Conservation (phyloP, 2,113 vertebrate species). For the Tenrec ecaudatus region DNA sequence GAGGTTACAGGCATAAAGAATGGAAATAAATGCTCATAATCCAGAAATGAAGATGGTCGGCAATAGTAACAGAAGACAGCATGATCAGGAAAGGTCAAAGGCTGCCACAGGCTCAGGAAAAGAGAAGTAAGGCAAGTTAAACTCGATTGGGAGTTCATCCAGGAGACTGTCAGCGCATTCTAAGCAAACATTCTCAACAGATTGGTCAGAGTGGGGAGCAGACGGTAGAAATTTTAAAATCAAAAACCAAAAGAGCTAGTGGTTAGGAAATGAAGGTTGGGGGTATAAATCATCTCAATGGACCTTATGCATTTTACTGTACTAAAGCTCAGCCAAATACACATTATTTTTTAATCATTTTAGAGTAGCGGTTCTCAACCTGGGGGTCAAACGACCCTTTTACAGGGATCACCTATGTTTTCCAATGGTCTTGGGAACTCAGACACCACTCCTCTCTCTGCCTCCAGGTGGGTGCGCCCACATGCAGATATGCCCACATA, state of each 20-base stretch:
- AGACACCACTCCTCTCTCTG: too few relatives aligned
- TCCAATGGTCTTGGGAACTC: too few relatives aligned
- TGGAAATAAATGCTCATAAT: not conserved
- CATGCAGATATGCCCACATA: too few relatives aligned
- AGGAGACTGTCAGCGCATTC: conserved; percentile 14
- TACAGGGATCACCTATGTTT: too few relatives aligned
- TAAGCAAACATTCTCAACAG: not conserved
- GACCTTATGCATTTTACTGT: not conserved
- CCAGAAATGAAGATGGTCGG: not conserved
- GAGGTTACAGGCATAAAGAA: not conserved
- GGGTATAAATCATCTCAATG: not conserved
- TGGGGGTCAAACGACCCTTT: too few relatives aligned
- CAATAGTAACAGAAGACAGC: not conserved
- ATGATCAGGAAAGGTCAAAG: conserved; percentile 8
- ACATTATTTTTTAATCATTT: too few relatives aligned
- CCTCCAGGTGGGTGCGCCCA: too few relatives aligned
- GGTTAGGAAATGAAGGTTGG: not conserved
- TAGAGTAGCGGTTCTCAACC: too few relatives aligned
- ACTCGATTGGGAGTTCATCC: not conserved
- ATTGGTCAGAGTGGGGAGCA: not conserved
- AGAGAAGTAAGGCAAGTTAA: not conserved
- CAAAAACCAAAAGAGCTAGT: not conserved
- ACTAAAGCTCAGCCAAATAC: not conserved
- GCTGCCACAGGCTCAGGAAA: not conserved
- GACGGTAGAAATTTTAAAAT: not conserved